Evolutionary conservation across 2,888 invertebrate genomes (phyloP), one percentile per base, ranked within the genome.

Genomic region (Hyposoter dolosus): DNA sequence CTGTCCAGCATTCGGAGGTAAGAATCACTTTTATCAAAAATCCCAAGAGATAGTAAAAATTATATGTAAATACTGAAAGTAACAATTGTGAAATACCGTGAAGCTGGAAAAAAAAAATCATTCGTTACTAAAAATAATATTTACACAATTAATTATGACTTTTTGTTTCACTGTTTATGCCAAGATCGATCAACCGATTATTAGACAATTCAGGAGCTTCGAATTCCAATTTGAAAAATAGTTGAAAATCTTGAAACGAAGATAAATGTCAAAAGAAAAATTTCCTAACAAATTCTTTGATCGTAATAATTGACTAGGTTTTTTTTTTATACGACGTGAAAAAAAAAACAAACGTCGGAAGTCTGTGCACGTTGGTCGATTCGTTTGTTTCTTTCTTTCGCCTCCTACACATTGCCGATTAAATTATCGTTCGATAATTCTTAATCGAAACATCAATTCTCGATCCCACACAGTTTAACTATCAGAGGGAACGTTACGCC

Each of bases 401-500:
- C 32, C 71, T 45, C 53, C 47, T 56, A 19, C 50, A 7, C 23
- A 17, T 56, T 60, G 15, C 28, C 68, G 85, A 86, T 86, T 60
- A 43, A 47, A 75, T 56, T 79, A 82, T 79, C 78, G 72, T 32
- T 19, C n/a, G 69, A 82, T 81, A 71, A 82, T 56, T n/a, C 50
- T 75, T 82, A 81, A 75, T 82, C 78, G 78, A 83, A 81, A 71
- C 28, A 10, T 66, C 68, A 32, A 86, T 86, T 86, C 81, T 86
- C 74, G 68, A 65, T 83, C 77, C 71, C 69, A 66, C 95, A 93
- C 95, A 97, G 97, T 96, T 95, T 94, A 96, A 97, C 94, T 96
- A 96, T 91, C 96, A 96, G 92, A 97, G 97, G 92, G 97, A 97
- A 95, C 97, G 97, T 95, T 97, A 96, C 94, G 97, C 97, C 91